These are phyloP conservation scores for Margarornis squamiger DNA, from an alignment of 2,797 vertebrate genomes.

Conservation along the genomic window DNA sequence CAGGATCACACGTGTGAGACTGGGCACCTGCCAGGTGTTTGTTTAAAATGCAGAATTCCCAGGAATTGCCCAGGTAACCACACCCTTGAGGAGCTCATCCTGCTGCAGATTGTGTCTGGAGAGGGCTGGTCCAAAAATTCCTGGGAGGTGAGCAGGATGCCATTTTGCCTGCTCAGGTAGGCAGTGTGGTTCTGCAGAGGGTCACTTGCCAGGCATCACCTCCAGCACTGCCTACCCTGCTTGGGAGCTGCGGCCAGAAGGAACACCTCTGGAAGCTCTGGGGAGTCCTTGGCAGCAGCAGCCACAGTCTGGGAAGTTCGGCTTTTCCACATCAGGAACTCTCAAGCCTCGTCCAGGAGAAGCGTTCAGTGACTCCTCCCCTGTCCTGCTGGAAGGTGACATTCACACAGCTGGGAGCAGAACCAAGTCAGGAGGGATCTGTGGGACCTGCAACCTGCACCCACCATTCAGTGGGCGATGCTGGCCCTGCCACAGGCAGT, in stretches of 20 bases:
- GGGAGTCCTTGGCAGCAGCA: background rate
- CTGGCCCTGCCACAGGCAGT: fast-evolving
- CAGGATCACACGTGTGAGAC: background rate
- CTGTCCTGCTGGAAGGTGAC: background rate
- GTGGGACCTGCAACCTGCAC: background rate
- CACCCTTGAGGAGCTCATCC: background rate
- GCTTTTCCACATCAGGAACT: background rate
- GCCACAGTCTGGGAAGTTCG: background rate
- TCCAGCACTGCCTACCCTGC: background rate
- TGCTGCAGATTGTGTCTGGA: background rate
- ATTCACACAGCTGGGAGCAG: background rate
- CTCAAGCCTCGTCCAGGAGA: background rate
- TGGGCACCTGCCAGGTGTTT: background rate
- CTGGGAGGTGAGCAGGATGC: background rate
- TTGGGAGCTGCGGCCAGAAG: background rate
- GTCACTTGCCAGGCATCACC: background rate
- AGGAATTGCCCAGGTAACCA: background rate
- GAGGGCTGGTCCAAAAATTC: background rate
- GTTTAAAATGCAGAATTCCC: background rate
- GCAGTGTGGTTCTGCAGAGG: background rate
- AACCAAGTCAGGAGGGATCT: background rate
- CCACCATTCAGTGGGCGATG: fast-evolving
- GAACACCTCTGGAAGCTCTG: background rate
- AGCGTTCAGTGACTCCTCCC: fast-evolving
- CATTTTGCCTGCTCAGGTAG: background rate